Percentiles rank a stretch among this genome's conserved stretches.
Conservation (phyloP, 2,888 invertebrate species). For the Athalia circularis region DNA sequence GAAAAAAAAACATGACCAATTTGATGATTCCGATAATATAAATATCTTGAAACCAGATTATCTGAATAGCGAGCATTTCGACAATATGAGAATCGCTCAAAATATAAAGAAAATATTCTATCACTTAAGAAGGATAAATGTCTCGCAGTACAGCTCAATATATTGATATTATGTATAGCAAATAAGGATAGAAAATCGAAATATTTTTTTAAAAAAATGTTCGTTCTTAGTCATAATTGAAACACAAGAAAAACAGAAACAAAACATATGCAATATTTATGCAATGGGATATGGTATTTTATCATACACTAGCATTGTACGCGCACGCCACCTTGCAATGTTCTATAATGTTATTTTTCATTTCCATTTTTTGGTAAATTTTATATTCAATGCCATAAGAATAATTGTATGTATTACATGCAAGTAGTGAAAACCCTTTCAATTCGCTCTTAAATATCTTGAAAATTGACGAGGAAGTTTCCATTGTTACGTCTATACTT, state of each 20-base stretch:
- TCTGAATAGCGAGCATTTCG: background rate
- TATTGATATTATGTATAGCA: background rate
- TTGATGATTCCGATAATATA: background rate
- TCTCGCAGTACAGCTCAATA: constrained; percentile 21
- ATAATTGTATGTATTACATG: no score
- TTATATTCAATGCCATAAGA: no score
- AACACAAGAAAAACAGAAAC: constrained; percentile 10
- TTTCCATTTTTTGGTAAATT: no score
- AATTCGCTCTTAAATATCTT: no score
- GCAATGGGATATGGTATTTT: background rate
- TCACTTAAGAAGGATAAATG: background rate
- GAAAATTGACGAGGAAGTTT: no score
- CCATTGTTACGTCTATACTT: no score
- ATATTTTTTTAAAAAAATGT: constrained; percentile 34
- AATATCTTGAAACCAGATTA: constrained; percentile 10
- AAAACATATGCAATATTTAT: background rate
- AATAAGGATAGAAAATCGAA: background rate
- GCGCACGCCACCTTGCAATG: background rate
- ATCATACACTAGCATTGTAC: background rate
- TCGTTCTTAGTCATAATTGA: constrained; percentile 4
- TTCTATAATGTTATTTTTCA: no score
- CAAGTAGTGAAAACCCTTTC: no score
- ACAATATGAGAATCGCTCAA: constrained; percentile 36
- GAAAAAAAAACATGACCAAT: background rate
- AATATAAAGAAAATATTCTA: constrained; percentile 20